These are phyloP conservation scores for Eupithecia vulgata DNA, from an alignment of 2,888 invertebrate genomes.

Conservation along the genomic window DNA sequence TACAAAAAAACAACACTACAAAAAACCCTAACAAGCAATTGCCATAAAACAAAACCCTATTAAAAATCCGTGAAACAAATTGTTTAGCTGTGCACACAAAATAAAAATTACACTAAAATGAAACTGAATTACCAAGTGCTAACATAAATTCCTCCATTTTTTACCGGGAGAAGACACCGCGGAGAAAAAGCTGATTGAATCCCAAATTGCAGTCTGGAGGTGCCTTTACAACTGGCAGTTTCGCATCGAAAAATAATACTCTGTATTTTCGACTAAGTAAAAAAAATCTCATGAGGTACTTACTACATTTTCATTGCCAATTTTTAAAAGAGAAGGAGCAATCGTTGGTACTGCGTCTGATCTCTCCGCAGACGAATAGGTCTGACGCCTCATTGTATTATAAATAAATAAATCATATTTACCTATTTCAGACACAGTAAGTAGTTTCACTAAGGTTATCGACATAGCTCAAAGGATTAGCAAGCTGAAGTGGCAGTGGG, in stretches of 20 bases:
- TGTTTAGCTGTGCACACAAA: constrained; percentile 20
- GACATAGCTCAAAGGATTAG: too few relatives aligned
- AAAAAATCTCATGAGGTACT: too few relatives aligned
- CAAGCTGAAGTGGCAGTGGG: too few relatives aligned
- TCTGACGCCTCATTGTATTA: too few relatives aligned
- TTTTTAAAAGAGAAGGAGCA: too few relatives aligned
- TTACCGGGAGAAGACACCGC: constrained; percentile 49
- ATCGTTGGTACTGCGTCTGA: too few relatives aligned
- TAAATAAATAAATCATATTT: too few relatives aligned
- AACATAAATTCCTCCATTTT: constrained; percentile 54
- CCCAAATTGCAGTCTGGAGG: constrained; percentile 63
- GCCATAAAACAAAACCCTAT: neutral
- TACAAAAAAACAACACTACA: neutral
- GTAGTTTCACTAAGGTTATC: too few relatives aligned
- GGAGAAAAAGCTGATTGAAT: constrained; percentile 69
- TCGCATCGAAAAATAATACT: neutral
- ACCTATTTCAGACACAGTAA: too few relatives aligned
- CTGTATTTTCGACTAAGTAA: neutral
- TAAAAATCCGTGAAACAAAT: constrained; percentile 12
- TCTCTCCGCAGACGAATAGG: too few relatives aligned
- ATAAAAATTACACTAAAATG: constrained; percentile 43
- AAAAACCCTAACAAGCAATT: neutral
- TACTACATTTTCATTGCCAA: too few relatives aligned
- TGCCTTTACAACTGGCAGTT: constrained; percentile 45
- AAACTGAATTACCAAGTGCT: constrained; percentile 51